Evolutionary conservation across 2,797 vertebrate genomes (phyloP), one percentile per base, ranked within the genome.

Genomic region (Gadopsis bispinosus): DNA sequence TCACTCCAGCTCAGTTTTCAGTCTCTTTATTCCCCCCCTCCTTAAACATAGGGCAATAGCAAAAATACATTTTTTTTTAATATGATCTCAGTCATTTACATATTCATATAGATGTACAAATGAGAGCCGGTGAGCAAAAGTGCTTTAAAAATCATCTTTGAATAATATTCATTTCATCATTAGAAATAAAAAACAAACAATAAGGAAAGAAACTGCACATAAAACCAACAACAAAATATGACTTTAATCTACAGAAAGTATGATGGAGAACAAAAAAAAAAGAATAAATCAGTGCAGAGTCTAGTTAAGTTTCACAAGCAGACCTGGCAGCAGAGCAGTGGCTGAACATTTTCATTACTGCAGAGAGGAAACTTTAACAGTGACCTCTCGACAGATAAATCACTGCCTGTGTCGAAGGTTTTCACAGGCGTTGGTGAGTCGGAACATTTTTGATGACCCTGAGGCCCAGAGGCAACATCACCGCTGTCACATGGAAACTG

Each of bases 131-230:
- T 73, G 83, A 84, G 87, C 84, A 87, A 90, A 94, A 94, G 92
- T 94, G 93, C 92, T 91, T 92, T 89, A 79, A 80, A 74, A 88
- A 92, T 90, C 81, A 90, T 88, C 85, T 88, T 85, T 83, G 83
- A 88, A 75, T 90, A 87, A 80, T 85, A 85, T 82, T 92, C 45
- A 87, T 83, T 86, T 80, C 61, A 74, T 87, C 47, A 56, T 73
- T 66, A 72, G 59, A 75, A 33, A 56, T 50, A 31, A 56, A 53
- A 31, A 54, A 47, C 58, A 43, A 39, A 54, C 41, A n/a, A 29
- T 1, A 55, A 22, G 7, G 39, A 22, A 47, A 31, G 7, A 33
- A 77, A 62, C 50, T 54, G 35, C 31, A 63, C 4, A 3, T 47
- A 5, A 50, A 69, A 50, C 16, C 7, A 51, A 61, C 20, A 43